These are phyloP conservation scores for Mungos mungo DNA, from an alignment of 2,113 vertebrate species.

Conservation along the genomic window DNA sequence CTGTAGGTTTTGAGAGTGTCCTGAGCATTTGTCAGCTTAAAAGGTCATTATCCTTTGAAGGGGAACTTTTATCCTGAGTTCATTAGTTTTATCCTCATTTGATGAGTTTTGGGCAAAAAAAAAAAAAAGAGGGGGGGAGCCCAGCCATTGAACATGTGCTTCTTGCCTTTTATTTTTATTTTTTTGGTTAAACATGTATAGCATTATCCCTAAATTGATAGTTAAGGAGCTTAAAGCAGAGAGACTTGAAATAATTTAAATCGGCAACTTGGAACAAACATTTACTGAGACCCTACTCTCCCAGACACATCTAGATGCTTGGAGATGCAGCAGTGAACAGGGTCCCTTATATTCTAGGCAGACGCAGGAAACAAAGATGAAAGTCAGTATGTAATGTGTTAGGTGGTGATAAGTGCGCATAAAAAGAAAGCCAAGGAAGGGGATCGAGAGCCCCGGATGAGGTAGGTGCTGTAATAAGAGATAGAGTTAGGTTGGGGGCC, in stretches of 20 bases:
- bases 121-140: neutral
- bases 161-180: constrained; percentile 33
- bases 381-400: neutral
- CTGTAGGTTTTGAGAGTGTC: constrained; percentile 9
- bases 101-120: neutral
- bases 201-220: neutral
- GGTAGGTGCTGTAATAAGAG: neutral
- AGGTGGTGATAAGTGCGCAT: neutral
- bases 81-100: neutral
- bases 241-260: constrained; percentile 9
- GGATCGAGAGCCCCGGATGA: neutral
- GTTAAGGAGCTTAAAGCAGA: constrained; percentile 5
- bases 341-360: neutral
- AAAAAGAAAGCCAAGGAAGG: neutral
- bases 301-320: neutral
- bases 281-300: neutral
- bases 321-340: neutral
- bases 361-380: neutral
- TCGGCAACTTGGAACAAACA: neutral
- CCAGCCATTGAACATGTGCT: neutral
- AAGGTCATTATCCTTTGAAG: constrained; percentile 35
- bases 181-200: constrained; percentile 14
- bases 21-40: neutral
- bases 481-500: neutral
- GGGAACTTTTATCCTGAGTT: neutral